These are phyloP conservation scores for Acleris literana DNA, from an alignment of 2,888 invertebrate genomes.

Conservation along the genomic window DNA sequence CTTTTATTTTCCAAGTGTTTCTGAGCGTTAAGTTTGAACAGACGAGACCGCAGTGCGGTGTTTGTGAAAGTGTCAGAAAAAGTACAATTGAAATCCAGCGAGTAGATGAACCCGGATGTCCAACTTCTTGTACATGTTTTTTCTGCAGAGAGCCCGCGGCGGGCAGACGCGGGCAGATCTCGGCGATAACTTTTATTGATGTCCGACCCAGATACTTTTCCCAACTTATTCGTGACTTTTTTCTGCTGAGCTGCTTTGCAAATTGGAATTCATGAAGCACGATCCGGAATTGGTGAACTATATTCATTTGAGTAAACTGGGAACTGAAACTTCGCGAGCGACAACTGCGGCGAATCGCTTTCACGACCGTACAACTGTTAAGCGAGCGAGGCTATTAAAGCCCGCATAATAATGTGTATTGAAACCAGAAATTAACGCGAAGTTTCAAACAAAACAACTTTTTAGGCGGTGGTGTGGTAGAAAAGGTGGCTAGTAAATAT, in stretches of 20 bases:
- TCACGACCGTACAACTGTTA: not conserved
- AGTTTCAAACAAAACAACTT: too few species aligned
- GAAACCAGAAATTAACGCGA: too few species aligned
- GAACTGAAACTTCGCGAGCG: slow-evolving; percentile 7
- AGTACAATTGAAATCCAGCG: slow-evolving; percentile 17
- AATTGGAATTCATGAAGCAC: slow-evolving; percentile 23
- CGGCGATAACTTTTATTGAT: slow-evolving; percentile 32
- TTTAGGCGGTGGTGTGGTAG: too few species aligned
- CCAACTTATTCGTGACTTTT: slow-evolving; percentile 30
- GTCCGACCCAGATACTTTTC: slow-evolving; percentile 27
- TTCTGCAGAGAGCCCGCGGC: slow-evolving; percentile 14
- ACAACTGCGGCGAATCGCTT: slow-evolving; percentile 12
- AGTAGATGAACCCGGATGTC: slow-evolving; percentile 2
- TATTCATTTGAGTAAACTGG: slow-evolving; percentile 19
- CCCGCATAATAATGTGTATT: not conserved
- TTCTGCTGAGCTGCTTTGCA: slow-evolving; percentile 26
- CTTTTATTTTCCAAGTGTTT: too few species aligned
- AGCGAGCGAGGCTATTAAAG: not conserved
- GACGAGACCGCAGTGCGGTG: slow-evolving; percentile 5
- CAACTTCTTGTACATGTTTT: slow-evolving; percentile 32
- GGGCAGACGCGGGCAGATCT: slow-evolving; percentile 10
- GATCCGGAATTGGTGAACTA: slow-evolving; percentile 15
- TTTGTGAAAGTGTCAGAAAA: slow-evolving; percentile 20
- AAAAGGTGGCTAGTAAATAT: too few species aligned
- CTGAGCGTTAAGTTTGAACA: not conserved